Base-by-base conservation (phyloP, 64 coral and sea anemone species). In the Trachythela sp. region DNA sequence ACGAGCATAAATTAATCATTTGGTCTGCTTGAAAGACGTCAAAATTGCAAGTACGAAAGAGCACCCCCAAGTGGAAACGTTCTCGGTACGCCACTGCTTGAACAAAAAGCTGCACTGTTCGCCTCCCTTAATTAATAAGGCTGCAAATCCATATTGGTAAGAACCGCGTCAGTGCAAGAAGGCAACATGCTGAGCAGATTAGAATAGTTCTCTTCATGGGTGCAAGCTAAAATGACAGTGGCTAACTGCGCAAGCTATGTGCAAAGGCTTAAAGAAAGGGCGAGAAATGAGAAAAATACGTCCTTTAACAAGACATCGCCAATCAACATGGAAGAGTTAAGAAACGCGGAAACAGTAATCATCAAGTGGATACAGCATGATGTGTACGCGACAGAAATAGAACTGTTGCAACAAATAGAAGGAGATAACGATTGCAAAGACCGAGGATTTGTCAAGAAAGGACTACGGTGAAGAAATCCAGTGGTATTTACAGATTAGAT, bases 401-500 rank as follows among this genome's bases (percentile, higher is more conserved):
- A 59, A 59, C 24, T 59, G 54, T 59, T 59, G 68, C 33, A 67
- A 84, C 38, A 71, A 92, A 88, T 42, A 34, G 40, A 13, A 27
- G 39, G 17, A 17, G 30, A 3, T 83, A 83, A 83, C 13, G 27
- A 24, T 22, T 24, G 6, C 34, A 39, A 36, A 18, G 15, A 39
- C 11, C 77, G 34, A 42, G 40, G 26, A 22, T 42, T 34, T 24
- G 34, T 34, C 34, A 36, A 42, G 34, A 29, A 36, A 36, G 26
- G 34, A 14, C 77, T 20, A 83, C 3, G 32, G 15, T 88, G 85
- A 92, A 92, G 86, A 88, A 34, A 83, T 24, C 17, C 13, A 85
- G 80, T 39, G 29, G 42, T 39, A 64, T 90, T 58, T 54, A 90
- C 36, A 48, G 60, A 22, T 8, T 88, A 88, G 58, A 88, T 70